Evolutionary conservation across 2,113 vertebrate species (phyloP).

Genomic region (Salvelinus fontinalis): DNA sequence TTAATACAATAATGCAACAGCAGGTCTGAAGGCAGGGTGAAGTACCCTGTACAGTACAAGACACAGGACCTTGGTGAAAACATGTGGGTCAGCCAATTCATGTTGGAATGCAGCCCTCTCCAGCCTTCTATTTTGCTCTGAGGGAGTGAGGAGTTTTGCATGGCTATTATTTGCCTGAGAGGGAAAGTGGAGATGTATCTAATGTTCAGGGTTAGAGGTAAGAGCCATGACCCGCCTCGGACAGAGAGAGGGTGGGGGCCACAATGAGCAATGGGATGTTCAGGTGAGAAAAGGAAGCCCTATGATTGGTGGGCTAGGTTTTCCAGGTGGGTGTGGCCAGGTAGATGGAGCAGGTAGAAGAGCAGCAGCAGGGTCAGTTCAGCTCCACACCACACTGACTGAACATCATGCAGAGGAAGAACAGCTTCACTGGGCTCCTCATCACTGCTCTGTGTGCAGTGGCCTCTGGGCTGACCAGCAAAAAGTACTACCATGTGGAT

Average conservation of each 20-base stretch:
- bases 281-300: background rate
- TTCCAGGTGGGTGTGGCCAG: background rate
- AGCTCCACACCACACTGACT: background rate
- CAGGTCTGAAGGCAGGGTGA: too few relatives aligned
- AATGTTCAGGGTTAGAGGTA: background rate
- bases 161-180: background rate
- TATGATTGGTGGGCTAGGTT: background rate
- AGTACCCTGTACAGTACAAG: too few relatives aligned
- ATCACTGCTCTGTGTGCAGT: background rate
- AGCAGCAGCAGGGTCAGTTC: background rate
- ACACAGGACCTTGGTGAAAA: too few relatives aligned
- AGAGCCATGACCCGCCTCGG: too few relatives aligned
- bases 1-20: too few relatives aligned
- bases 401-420: background rate
- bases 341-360: background rate
- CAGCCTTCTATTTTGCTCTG: background rate
- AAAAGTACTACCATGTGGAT: background rate
- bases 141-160: background rate
- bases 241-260: too few relatives aligned
- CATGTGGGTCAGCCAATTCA: too few relatives aligned
- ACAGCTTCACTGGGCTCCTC: background rate
- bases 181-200: background rate
- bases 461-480: background rate
- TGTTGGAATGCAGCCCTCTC: background rate
- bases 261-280: background rate